Evolutionary conservation across 2,888 invertebrate species (phyloP).

Genomic region (Phyllotreta striolata): DNA sequence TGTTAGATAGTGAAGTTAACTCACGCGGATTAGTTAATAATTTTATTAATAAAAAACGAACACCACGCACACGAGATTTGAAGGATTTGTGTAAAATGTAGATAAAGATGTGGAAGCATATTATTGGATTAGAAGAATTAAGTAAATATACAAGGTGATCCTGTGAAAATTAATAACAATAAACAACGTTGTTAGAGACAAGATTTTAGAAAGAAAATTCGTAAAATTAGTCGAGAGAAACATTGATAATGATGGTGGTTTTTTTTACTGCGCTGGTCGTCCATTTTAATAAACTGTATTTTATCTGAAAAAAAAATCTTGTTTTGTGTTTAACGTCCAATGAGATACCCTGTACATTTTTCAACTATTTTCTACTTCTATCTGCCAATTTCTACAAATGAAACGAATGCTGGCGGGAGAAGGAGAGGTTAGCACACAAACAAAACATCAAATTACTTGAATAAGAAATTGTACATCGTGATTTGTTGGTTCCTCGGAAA

Average conservation of each 20-base stretch:
- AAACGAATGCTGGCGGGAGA: conserved; percentile 28
- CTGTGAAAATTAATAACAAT: conserved; percentile 5
- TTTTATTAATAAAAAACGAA: no score
- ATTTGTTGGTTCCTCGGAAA: conserved; percentile 60
- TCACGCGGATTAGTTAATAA: no score
- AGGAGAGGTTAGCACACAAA: conserved; percentile 42
- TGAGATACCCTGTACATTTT: conserved; percentile 27
- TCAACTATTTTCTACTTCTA: conserved; percentile 26
- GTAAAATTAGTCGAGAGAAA: conserved; percentile 6
- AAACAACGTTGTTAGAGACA: conserved; percentile 10
- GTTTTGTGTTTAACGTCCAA: not conserved
- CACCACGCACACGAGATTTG: no score
- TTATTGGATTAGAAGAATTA: no score
- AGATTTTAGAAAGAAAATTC: conserved; percentile 1
- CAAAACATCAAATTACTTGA: conserved; percentile 62
- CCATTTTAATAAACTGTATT: no score
- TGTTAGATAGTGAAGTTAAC: no score
- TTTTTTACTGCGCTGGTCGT: conserved; percentile 2
- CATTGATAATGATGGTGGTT: conserved; percentile 8
- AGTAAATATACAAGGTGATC: conserved; percentile 19
- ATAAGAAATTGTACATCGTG: conserved; percentile 71
- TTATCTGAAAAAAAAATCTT: no score
- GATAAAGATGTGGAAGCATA: no score
- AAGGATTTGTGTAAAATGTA: no score
- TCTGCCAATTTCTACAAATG: conserved; percentile 27